Evolutionary conservation across 2,113 vertebrate species (phyloP).

Genomic region (Xyliphius kryptos): DNA sequence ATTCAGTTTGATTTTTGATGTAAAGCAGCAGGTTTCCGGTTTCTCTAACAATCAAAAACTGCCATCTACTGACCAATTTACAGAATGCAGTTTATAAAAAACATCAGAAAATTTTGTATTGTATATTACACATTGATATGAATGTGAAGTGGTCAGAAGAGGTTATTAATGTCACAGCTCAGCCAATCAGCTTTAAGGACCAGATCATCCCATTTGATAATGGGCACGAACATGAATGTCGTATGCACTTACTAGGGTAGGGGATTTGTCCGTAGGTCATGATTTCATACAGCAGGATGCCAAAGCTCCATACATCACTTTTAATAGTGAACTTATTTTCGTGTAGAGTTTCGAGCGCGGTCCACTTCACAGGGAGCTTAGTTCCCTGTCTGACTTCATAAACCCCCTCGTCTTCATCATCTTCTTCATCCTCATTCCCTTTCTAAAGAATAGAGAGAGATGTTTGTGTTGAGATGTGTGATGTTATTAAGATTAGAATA

Average conservation of each 20-base stretch:
- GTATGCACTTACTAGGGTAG: slow-evolving; percentile 68
- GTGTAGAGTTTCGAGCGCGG: slow-evolving; percentile 81
- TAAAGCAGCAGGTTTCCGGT: too few species aligned
- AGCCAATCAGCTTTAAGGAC: too few species aligned
- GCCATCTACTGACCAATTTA: too few species aligned
- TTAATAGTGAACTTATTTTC: slow-evolving; percentile 81
- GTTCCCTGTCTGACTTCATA: slow-evolving; percentile 76
- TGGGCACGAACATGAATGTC: too few species aligned
- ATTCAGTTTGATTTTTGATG: too few species aligned
- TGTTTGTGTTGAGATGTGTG: slow-evolving; percentile 1
- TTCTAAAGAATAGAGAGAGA: slow-evolving; percentile 52
- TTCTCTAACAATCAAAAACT: too few species aligned
- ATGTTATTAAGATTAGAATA: background rate
- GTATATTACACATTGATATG: too few species aligned
- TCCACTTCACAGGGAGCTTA: slow-evolving; percentile 97
- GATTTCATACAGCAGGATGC: slow-evolving; percentile 91
- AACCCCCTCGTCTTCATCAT: slow-evolving; percentile 46
- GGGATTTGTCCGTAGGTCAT: slow-evolving; percentile 88
- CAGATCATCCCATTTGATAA: too few species aligned
- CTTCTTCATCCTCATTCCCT: slow-evolving; percentile 58
- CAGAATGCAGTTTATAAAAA: too few species aligned
- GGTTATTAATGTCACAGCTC: too few species aligned
- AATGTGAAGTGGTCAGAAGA: too few species aligned
- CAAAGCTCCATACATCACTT: slow-evolving; percentile 96
- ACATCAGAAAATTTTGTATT: too few species aligned